Base-by-base conservation (phyloP, 1,140 invertebrate genomes). In the Nasonia vitripennis region DNA sequence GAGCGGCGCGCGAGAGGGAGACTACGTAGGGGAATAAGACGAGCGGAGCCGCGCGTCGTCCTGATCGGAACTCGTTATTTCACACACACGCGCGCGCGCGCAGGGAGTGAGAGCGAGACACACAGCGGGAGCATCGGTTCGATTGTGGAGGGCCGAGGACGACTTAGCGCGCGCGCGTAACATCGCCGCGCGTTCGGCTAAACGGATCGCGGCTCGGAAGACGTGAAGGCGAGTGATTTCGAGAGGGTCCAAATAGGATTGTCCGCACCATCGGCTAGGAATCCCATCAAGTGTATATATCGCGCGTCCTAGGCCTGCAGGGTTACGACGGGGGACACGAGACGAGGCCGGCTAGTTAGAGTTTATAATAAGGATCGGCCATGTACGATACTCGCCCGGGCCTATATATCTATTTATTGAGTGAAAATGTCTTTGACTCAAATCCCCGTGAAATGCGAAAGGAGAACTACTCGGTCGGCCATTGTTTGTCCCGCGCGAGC, bases 261-360 rank as follows among this genome's bases (percentile, higher is more conserved):
- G 93, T 93, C 91, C 91, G 93, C 93, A 92, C 92, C 92, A 93
- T 93, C 93, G 93, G 92, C 91, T 93, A 93, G 92, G 89, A 93
- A 93, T 93, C 92, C 93, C 92, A 93, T 93, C 93, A 93, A 93
- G 91, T 89, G 87, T 93, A 92, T 92, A 55, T 14, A 67, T 79
- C 92, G 90, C 92, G 90, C 34, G 34, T 92, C 86, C 90, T 91
- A 90, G 89, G 89, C 91, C 88, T 55, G 51, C 85, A 88, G 87
- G 88, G 88, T 89, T 88, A 84, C 5, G 17, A 55, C 41, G 82
- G 51, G n/a, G 71, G 51, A 77, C 17, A 88, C 87, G 87, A 27
- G 27, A 86, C 86, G 86, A 88, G 87, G 83, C 87, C 89, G 87
- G 93, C 92, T 92, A 93, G 93, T 93, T 93, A 93, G 92, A 93